These are phyloP conservation scores for Lutraria lutraria DNA, from an alignment of 2,888 invertebrate species.

Conservation along the genomic window DNA sequence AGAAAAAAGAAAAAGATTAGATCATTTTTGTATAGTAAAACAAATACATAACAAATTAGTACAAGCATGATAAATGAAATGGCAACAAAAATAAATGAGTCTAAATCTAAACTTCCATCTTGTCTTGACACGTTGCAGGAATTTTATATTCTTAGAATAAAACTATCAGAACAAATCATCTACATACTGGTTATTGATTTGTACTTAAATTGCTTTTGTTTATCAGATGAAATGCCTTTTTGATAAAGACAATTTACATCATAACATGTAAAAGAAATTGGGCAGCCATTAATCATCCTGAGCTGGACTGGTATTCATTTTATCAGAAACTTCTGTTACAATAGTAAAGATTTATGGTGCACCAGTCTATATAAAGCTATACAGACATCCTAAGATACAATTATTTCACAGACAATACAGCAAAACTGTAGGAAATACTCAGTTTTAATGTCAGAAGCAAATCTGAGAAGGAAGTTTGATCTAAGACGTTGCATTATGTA, in stretches of 20 bases:
- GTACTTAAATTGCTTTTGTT: neutral
- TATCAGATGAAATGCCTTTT: neutral
- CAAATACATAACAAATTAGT: neutral
- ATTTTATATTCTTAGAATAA: neutral
- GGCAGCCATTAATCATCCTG: neutral
- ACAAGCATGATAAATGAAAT: conserved; percentile 18
- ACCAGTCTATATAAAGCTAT: neutral
- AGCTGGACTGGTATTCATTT: neutral
- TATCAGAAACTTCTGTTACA: neutral
- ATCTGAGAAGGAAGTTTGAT: neutral
- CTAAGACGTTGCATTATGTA: neutral
- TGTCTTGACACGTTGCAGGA: conserved; percentile 3
- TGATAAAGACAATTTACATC: conserved; percentile 4
- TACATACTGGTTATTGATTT: neutral
- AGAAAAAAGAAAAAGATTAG: neutral
- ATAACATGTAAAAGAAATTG: neutral
- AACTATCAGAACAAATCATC: neutral
- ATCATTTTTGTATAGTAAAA: neutral
- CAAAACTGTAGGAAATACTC: neutral
- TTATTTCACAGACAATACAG: neutral
- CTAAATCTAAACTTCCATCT: neutral
- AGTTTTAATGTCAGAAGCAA: neutral
- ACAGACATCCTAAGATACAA: neutral
- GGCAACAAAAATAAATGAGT: neutral
- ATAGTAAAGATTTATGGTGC: neutral